phyloP scores from a whole-genome alignment of 2,888 invertebrate species.

The Apantesis nais region DNA sequence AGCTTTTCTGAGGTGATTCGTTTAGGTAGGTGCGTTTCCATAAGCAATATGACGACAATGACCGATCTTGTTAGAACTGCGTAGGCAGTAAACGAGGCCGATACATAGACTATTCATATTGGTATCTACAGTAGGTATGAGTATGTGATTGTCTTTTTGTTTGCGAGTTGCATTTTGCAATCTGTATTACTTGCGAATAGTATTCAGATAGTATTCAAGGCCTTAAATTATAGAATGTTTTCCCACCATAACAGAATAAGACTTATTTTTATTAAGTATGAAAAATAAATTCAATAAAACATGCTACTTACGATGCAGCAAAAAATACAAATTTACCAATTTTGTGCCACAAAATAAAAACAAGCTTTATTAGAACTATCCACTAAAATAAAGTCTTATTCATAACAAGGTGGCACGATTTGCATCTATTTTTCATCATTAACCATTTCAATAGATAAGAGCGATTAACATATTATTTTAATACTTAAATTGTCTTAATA shows the following conservation, averaged over 20 bases:
- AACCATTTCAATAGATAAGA: background rate
- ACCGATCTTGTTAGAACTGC: slow-evolving; percentile 64
- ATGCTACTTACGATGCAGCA: background rate
- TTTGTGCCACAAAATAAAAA: background rate
- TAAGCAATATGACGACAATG: slow-evolving; percentile 68
- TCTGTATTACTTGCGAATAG: slow-evolving; percentile 64
- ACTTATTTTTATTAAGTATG: no score
- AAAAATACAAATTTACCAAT: background rate
- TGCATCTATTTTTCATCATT: background rate
- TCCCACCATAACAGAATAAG: no score
- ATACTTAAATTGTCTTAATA: background rate
- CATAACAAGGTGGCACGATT: background rate
- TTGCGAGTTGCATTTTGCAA: slow-evolving; percentile 71
- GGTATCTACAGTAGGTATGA: slow-evolving; percentile 38
- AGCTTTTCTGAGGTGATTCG: slow-evolving; percentile 42
- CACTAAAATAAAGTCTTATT: background rate
- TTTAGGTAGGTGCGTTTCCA: slow-evolving; percentile 43
- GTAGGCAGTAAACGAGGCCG: slow-evolving; percentile 75
- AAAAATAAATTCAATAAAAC: no score
- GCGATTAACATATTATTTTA: background rate
- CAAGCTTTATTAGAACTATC: background rate
- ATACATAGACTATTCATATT: slow-evolving; percentile 62
- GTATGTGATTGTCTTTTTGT: slow-evolving; percentile 62
- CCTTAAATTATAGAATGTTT: slow-evolving; percentile 47
- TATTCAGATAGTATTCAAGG: no score